phyloP scores from a whole-genome alignment of 2,888 invertebrate genomes.

The Zhengitettix transpicula region DNA sequence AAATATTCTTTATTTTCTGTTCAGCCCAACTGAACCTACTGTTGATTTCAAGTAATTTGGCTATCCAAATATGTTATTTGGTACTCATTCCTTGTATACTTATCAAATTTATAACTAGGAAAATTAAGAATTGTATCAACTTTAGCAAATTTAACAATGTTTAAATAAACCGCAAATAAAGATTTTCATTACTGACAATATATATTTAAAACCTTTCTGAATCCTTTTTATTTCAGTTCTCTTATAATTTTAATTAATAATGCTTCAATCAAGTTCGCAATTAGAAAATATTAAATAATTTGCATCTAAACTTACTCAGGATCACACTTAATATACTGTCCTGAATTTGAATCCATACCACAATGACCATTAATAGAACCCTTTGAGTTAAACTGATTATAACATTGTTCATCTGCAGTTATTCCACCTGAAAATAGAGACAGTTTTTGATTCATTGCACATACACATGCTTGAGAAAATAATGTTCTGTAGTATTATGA shows the following conservation, averaged over 20 bases:
- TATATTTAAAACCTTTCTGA: background rate
- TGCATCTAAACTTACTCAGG: slow-evolving; percentile 46
- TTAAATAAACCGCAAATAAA: too few species aligned
- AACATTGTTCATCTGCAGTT: slow-evolving; percentile 76
- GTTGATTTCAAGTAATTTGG: too few species aligned
- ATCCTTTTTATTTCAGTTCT: background rate
- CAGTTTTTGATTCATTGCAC: background rate
- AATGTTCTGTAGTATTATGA: background rate
- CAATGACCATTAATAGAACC: slow-evolving; percentile 94
- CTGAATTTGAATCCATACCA: slow-evolving; percentile 52
- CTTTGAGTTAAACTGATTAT: slow-evolving; percentile 87
- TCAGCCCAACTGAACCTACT: too few species aligned
- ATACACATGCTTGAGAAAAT: background rate
- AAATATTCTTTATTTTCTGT: too few species aligned
- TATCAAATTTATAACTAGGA: background rate
- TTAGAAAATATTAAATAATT: background rate
- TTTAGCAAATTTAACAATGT: too few species aligned
- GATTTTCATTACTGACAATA: too few species aligned
- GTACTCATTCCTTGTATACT: too few species aligned
- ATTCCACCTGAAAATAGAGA: slow-evolving; percentile 35
- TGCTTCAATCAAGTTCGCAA: background rate
- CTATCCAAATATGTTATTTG: too few species aligned
- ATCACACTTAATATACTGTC: slow-evolving; percentile 73
- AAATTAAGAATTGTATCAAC: too few species aligned
- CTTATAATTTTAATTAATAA: background rate